Evolutionary conservation across 2,797 vertebrate genomes (phyloP), one percentile per base, ranked within the genome.

Genomic region (Uromys caudimaculatus): DNA sequence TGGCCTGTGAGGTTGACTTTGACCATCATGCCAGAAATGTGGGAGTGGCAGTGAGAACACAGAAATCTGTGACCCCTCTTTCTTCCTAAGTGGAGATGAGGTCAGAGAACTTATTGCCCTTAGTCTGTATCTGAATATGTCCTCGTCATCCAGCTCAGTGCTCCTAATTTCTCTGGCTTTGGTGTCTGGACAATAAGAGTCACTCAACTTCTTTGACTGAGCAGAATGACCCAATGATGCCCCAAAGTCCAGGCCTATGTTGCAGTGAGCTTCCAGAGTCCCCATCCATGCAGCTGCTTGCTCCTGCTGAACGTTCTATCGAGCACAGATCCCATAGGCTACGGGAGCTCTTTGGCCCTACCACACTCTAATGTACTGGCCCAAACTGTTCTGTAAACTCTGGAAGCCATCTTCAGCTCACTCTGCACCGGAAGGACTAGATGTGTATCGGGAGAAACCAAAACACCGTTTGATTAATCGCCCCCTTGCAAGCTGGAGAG

Each of bases 381-480:
- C 96, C 78, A 52, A 96, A 97, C 98, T 98, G 98, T 98, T 98
- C 98, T 99, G 98, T 99, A 99, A 99, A 99, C 99, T 99, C 98
- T 98, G 97, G 98, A 97, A 98, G 98, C 98, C 99, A 98, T 99
- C 98, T 99, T 99, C 98, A 97, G 98, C 98, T 98, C 97, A 88
- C 96, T 98, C 97, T 99, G 99, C 99, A 99, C 99, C 99, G 98
- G 99, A 99, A 99, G 99, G 99, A 99, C 98, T 99, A 98, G 98
- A 99, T 99, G 99, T 99, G 98, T 99, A 99, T 99, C 99, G 98
- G 99, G 98, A 95, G 6, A 99, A 99, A 99, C 98, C 99, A 99
- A 99, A 99, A 99, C 99, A 99, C 98, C 99, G 82, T 98, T 99
- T 99, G 99, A 99, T 99, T 99, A 99, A 99, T 99, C 98, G 97